A percentile compares a stretch with the other conserved stretches of the same genome.
phyloP scores from a whole-genome alignment of 2,888 invertebrate genomes.

The Anoncus sp. region DNA sequence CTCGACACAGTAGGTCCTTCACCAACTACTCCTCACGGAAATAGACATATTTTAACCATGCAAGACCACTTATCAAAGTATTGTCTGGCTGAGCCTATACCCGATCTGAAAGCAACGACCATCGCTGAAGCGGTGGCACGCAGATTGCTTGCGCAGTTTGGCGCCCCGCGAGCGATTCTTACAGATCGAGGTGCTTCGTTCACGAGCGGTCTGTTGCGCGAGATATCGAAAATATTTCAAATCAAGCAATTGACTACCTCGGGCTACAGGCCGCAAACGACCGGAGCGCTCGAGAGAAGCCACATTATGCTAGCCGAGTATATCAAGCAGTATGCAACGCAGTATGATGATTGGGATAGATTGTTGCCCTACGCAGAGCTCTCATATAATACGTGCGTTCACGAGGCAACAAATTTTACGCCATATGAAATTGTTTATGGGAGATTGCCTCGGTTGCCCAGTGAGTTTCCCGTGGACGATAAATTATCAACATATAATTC shows the following conservation, averaged over 20 bases:
- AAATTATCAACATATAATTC: neutral
- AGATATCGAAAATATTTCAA: slow-evolving; percentile 46
- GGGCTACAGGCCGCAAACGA: slow-evolving; percentile 48
- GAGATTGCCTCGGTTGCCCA: slow-evolving; percentile 32
- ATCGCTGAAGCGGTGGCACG: slow-evolving; percentile 32
- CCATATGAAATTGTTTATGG: slow-evolving; percentile 57
- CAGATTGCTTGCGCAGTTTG: slow-evolving; percentile 21
- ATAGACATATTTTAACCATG: slow-evolving; percentile 55
- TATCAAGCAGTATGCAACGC: slow-evolving; percentile 38
- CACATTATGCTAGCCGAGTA: slow-evolving; percentile 48
- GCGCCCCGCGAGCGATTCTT: slow-evolving; percentile 43
- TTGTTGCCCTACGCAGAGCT: slow-evolving; percentile 50
- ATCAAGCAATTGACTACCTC: slow-evolving; percentile 48
- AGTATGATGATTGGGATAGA: slow-evolving; percentile 59
- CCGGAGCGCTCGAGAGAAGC: slow-evolving; percentile 46
- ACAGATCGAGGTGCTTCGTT: slow-evolving; percentile 44
- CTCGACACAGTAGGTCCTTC: slow-evolving; percentile 17
- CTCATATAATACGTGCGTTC: slow-evolving; percentile 54
- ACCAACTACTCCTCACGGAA: slow-evolving; percentile 37
- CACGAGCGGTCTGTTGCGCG: slow-evolving; percentile 27
- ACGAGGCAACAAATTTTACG: slow-evolving; percentile 56
- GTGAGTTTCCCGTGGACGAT: slow-evolving; percentile 12
- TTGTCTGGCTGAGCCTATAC: neutral
- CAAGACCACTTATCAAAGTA: slow-evolving; percentile 50
- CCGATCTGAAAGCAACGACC: neutral